Conservation (phyloP, 2,888 invertebrate genomes). For the Mechanitis mazaeus region DNA sequence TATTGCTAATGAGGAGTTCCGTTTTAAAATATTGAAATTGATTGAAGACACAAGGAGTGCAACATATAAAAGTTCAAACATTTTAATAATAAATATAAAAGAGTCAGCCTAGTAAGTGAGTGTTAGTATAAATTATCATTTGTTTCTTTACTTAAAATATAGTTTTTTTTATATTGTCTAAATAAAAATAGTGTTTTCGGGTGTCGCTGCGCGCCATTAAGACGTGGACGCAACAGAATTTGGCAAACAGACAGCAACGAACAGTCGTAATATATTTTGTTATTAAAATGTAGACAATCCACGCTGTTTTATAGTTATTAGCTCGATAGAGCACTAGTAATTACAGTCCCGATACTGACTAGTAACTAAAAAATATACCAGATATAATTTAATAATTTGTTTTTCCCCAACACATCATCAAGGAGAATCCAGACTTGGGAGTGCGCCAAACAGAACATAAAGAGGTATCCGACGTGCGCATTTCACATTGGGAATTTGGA, state of each 20-base stretch:
- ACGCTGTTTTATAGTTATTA: constrained; percentile 8
- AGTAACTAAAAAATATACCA: constrained; percentile 4
- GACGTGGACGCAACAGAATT: constrained; percentile 58
- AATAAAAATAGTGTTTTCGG: constrained; percentile 13
- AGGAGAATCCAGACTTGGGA: constrained; percentile 53
- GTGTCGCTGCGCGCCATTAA: constrained; percentile 37
- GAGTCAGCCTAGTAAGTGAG: too few relatives aligned
- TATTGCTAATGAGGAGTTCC: constrained; percentile 14
- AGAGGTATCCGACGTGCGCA: constrained; percentile 20
- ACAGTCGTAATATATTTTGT: constrained; percentile 1
- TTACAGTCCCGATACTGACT: too few relatives aligned
- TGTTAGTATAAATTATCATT: too few relatives aligned
- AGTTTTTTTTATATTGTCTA: too few relatives aligned
- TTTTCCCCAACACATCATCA: constrained; percentile 36
- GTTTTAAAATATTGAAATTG: constrained; percentile 14
- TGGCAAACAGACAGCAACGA: constrained; percentile 45
- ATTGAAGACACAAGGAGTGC: constrained; percentile 4
- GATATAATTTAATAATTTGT: constrained; percentile 6
- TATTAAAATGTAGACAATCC: background rate
- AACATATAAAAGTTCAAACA: too few relatives aligned
- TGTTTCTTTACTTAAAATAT: too few relatives aligned
- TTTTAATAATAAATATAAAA: too few relatives aligned
- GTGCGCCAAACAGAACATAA: constrained; percentile 50
- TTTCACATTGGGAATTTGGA: constrained; percentile 23
- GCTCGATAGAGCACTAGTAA: background rate